Evolutionary conservation across 2,113 vertebrate species (phyloP), one percentile per base, ranked within the genome.

Genomic region (Glaucomys volans): DNA sequence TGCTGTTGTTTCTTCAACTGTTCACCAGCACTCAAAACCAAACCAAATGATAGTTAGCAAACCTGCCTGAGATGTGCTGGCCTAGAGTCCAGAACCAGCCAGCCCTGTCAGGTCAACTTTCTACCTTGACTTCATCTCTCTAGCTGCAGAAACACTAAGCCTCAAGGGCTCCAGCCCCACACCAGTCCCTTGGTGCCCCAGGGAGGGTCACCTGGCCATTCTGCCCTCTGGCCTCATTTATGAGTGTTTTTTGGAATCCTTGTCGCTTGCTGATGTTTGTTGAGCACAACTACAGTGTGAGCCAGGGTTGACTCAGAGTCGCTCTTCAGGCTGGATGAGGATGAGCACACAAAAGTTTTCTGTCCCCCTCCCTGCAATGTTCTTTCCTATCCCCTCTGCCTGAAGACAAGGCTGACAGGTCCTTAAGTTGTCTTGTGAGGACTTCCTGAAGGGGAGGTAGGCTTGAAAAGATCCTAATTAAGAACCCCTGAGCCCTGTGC

Each of bases 1-100:
- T 26, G 72, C 88, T 8, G n/a, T 54, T 10, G 52, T 69, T 77
- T 80, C 67, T 44, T 44, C 12, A 18, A 0, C 74, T 20, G 0
- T 77, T 90, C 66, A 95, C 95, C 95, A 96, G 97, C 94, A 81
- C 95, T 86, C 47, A 54, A 67, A 86, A 94, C 88, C 85, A 94
- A 94, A 87, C 66, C 81, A 66, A 22, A 69, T 24, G 8, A 52
- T 83, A 20, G 66, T 81, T 37, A 47, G 8, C 66, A 30, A 12
- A 79, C 64, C 44, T 14, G 67, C 32, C 37, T 7, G 52, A 64
- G 40, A 26, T 4, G 2, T 0, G n/a, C 81, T 22, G 22, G 77
- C 42, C 83, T 37, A 1, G 32, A 42, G 79, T 28, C 42, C 85
- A 54, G 84, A 52, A 16, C 18, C 77, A 22, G 28, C 79, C 54